A percentile compares a stretch with the other conserved stretches of the same genome.
These are phyloP conservation scores for Microcebus murinus DNA, from an alignment of 2,113 vertebrate species.

Conservation along the genomic window DNA sequence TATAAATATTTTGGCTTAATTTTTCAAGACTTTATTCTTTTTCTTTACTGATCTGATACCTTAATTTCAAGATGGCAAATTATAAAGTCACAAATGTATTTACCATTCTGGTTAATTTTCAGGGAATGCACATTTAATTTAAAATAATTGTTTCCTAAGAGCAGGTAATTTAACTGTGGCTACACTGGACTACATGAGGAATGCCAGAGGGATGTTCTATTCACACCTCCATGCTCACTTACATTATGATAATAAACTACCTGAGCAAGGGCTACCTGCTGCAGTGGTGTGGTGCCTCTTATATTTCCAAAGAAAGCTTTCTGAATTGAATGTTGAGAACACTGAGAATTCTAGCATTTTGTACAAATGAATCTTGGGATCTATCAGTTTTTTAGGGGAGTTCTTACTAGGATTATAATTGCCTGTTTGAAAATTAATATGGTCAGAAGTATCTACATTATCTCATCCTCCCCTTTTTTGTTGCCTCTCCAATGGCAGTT, in stretches of 20 bases:
- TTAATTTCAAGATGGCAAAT: conserved; percentile 19
- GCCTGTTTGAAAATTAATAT: neutral
- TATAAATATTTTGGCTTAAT: neutral
- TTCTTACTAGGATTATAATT: neutral
- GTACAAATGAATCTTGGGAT: neutral
- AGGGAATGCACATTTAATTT: neutral
- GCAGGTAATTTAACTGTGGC: neutral
- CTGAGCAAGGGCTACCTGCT: neutral
- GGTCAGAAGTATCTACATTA: neutral
- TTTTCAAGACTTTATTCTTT: neutral
- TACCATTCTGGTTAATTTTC: neutral
- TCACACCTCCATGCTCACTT: neutral
- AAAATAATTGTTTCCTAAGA: neutral
- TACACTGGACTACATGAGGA: neutral
- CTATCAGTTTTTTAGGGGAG: neutral
- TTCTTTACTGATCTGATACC: neutral
- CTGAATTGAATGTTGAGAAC: neutral
- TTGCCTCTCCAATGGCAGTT: neutral
- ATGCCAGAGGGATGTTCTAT: neutral
- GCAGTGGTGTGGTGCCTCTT: neutral
- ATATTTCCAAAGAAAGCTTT: neutral
- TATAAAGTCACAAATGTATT: neutral
- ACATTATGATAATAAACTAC: neutral
- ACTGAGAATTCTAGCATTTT: neutral
- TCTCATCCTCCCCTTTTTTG: neutral